Evolutionary conservation across 1,140 invertebrate species (phyloP), one percentile per base, ranked within the genome.

Genomic region (Solen grandis): DNA sequence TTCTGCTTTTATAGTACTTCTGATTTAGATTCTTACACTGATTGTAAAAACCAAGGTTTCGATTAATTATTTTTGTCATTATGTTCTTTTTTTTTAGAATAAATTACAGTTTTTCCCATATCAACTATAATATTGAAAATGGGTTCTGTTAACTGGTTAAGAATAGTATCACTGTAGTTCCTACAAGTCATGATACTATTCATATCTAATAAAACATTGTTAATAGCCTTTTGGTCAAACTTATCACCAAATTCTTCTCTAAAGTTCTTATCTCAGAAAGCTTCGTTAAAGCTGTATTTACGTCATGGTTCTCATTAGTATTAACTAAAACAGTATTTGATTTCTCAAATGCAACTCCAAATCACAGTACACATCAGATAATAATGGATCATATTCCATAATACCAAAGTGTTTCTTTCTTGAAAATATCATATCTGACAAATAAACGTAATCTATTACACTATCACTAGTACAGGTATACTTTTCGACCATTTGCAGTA

Each of bases 321-420:
- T 13, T 29, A n/a, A n/a, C n/a, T n/a, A n/a, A n/a, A n/a, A n/a
- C 29, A 29, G 29, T 22, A 5, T 13, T 14, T 62, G 14, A 29
- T 31, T 4, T 29, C 19, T 29, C 8, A 5, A 5, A 29, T 13
- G 3, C 5, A 10, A 62, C 27, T 62, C 3, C 5, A 36, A 8
- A 31, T 25, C 27, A 62, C 4, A 4, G n/a, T 65, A 22, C 13
- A 65, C 36, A 41, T 65, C 62, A 5, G 62, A 65, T 65, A 65
- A 5, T 19, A 65, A 65, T 36, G 62, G 29, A n/a, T 65, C 62
- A 65, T 36, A 65, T 19, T 65, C 62, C 41, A 65, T 8, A 65
- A 65, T 27, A 35, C 41, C 33, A 36, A 36, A 36, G 41, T 65
- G 62, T 65, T 4, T 65, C 4, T 29, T 36, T 36, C 22, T 65